Evolutionary conservation across 2,888 invertebrate species (phyloP).

Genomic region (Perdita meconis): DNA sequence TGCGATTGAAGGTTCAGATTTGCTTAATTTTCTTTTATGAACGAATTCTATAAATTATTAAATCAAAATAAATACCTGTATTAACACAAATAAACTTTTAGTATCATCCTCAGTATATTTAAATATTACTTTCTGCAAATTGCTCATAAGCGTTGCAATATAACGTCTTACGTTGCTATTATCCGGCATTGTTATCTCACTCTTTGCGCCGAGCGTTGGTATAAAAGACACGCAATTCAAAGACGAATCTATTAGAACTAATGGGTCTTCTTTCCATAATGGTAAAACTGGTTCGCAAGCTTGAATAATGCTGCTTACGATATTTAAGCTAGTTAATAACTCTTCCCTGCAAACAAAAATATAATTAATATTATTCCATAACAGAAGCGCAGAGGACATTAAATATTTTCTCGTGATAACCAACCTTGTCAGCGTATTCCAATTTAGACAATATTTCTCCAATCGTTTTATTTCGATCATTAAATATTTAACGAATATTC

Average conservation of each 20-base stretch:
- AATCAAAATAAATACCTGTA: slow-evolving; percentile 80
- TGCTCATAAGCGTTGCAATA: slow-evolving; percentile 87
- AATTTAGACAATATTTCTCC: slow-evolving; percentile 85
- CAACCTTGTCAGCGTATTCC: slow-evolving; percentile 85
- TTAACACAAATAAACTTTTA: slow-evolving; percentile 87
- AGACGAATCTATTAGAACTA: slow-evolving; percentile 83
- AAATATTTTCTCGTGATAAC: slow-evolving; percentile 7
- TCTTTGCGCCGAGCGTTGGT: slow-evolving; percentile 74
- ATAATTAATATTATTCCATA: not conserved
- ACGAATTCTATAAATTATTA: not conserved
- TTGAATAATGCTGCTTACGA: slow-evolving; percentile 87
- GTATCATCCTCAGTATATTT: slow-evolving; percentile 91
- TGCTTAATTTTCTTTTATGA: not conserved
- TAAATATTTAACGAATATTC: slow-evolving; percentile 88
- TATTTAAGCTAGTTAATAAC: slow-evolving; percentile 88
- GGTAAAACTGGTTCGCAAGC: slow-evolving; percentile 89
- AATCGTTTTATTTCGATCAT: slow-evolving; percentile 88
- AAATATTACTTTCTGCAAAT: slow-evolving; percentile 88
- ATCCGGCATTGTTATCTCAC: slow-evolving; percentile 86
- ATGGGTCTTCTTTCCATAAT: slow-evolving; percentile 87
- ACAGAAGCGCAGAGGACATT: not conserved
- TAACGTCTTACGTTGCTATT: slow-evolving; percentile 89
- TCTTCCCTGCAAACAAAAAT: slow-evolving; percentile 86
- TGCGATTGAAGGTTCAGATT: slow-evolving; percentile 77
- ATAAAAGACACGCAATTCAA: slow-evolving; percentile 82